Evolutionary conservation across 2,797 vertebrate genomes (phyloP), one percentile per base, ranked within the genome.

Genomic region (Micromesistius poutassou): DNA sequence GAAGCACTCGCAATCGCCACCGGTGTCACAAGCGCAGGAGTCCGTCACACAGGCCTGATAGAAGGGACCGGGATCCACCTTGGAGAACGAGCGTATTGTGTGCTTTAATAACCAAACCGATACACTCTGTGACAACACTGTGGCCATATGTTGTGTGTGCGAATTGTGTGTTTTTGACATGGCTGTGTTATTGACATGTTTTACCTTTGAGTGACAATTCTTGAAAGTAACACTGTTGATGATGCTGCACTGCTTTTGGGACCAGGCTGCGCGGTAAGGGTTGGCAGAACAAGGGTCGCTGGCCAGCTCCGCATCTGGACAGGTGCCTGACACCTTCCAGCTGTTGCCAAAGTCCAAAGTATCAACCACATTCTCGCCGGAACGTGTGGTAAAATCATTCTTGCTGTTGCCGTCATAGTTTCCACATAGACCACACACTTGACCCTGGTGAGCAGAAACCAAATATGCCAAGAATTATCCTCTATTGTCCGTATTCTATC

Each of bases 1-100:
- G 84, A 98, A 91, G 38, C 97, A 98, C 71, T 98, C 96, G 0
- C 94, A 93, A 79, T 98, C 95, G 85, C 97, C 96, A 81, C 97
- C 97, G 25, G 87, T 92, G 88, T 96, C 95, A 71, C 97, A 98
- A 71, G 96, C 96, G 50, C 95, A 96, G 0, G 96, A 90, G 1
- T 98, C 97, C 40, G 87, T 93, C 87, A 97, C 96, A 14, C 98
- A 99, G n/a, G 95, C 94, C 40, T 96, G 93, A 36, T 94, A 96
- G 85, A 95, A 98, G 74, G 92, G 93, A 81, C 90, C 88, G 71
- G 96, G 92, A 50, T 99, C 96, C 30, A 99, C 94, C 97, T 98
- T 76, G 30, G 82, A 89, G 68, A 77, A 14, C 84, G 10, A 83
- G 3, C 1, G 16, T 35, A 14, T 7, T 72, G 13, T 62, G 79